phyloP scores from a whole-genome alignment of 2,888 invertebrate species.

The Xestia ashworthii region DNA sequence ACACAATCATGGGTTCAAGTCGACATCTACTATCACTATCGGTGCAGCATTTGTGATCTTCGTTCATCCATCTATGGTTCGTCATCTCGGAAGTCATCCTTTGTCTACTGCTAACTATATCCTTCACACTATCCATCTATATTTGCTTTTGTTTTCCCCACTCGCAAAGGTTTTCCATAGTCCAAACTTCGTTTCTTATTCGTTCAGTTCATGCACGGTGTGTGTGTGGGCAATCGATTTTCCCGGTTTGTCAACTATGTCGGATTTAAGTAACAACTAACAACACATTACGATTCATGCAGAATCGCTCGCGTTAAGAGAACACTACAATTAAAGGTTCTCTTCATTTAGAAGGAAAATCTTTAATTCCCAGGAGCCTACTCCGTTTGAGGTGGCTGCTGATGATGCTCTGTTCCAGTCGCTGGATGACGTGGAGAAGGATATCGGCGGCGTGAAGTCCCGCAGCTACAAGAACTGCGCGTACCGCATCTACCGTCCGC shows the following conservation, averaged over 20 bases:
- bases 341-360: conserved; percentile 20
- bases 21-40: not conserved
- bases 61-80: not conserved
- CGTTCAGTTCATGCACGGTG: not conserved
- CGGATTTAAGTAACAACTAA: not conserved
- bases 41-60: not conserved
- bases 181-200: not conserved
- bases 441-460: conserved; percentile 90
- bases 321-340: not conserved
- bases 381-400: conserved; percentile 28
- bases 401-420: conserved; percentile 78
- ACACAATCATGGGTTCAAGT: not conserved
- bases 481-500: conserved; percentile 88
- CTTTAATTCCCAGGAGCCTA: conserved; percentile 41
- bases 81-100: not conserved
- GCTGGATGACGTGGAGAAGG: conserved; percentile 83
- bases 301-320: not conserved
- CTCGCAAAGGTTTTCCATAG: not conserved
- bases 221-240: not conserved
- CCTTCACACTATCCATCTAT: conserved; percentile 4
- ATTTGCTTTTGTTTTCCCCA: not conserved
- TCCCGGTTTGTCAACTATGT: not conserved
- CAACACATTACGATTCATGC: too few relatives aligned
- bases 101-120: not conserved
- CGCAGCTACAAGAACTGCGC: conserved; percentile 91